Evolutionary conservation across 2,113 vertebrate species (phyloP).

Genomic region (Siphamia tubifer): DNA sequence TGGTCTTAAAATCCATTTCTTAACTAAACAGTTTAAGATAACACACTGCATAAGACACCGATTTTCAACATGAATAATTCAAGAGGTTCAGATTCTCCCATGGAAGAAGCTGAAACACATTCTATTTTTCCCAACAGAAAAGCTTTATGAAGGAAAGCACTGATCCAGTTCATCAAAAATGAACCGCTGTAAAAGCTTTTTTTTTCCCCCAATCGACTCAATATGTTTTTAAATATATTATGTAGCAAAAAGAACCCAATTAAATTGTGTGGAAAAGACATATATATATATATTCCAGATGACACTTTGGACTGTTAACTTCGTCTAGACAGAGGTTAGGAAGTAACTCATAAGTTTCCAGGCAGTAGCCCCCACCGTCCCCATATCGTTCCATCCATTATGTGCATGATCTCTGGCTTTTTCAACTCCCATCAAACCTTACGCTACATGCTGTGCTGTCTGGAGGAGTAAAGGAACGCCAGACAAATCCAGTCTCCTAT

Average conservation of each 20-base stretch:
- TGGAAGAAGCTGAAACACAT: constrained; percentile 53
- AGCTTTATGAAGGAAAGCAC: constrained; percentile 55
- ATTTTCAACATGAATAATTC: constrained; percentile 62
- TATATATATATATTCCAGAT: constrained; percentile 57
- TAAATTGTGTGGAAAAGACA: constrained; percentile 22
- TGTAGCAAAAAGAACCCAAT: constrained; percentile 24
- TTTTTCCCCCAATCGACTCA: constrained; percentile 26
- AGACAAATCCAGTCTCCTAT: constrained; percentile 1
- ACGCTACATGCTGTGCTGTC: neutral
- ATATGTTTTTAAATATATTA: constrained; percentile 27
- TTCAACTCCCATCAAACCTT: constrained; percentile 8
- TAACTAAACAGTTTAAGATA: constrained; percentile 63
- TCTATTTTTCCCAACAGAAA: constrained; percentile 42
- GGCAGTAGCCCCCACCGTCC: neutral
- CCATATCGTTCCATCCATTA: constrained; percentile 13
- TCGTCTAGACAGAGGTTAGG: constrained; percentile 60
- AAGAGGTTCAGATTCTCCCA: constrained; percentile 36
- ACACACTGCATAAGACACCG: constrained; percentile 43
- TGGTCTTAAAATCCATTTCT: constrained; percentile 47
- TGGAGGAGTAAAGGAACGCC: constrained; percentile 1
- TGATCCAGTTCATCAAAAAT: constrained; percentile 40
- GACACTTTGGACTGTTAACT: constrained; percentile 35
- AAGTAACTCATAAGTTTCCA: constrained; percentile 36
- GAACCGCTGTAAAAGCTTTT: constrained; percentile 29
- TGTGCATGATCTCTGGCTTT: neutral